Conservation (phyloP, 1,140 invertebrate species). For the Idris sp. region DNA sequence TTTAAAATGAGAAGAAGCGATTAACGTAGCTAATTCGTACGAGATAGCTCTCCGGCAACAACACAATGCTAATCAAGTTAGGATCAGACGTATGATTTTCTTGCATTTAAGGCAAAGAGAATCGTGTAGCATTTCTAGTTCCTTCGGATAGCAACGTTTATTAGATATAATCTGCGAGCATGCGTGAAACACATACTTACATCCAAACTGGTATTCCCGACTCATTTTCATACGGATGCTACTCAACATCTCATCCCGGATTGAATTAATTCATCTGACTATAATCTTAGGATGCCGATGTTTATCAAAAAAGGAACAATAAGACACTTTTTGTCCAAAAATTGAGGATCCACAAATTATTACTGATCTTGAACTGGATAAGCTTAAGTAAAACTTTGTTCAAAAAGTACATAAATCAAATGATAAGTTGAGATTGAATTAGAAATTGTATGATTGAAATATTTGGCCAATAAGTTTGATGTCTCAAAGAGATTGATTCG, state of each 20-base stretch:
- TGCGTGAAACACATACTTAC: slow-evolving; percentile 52
- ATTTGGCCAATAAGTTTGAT: slow-evolving; percentile 13
- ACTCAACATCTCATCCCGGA: slow-evolving; percentile 21
- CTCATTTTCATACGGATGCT: slow-evolving; percentile 46
- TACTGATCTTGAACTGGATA: no score
- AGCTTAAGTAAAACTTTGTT: no score
- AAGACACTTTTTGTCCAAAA: no score
- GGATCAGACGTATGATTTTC: slow-evolving; percentile 58
- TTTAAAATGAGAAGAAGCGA: slow-evolving; percentile 7
- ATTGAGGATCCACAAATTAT: no score
- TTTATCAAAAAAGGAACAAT: no score
- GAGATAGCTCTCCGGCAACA: slow-evolving; percentile 9
- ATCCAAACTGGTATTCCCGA: slow-evolving; percentile 54
- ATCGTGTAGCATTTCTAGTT: slow-evolving; percentile 42
- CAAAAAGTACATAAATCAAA: no score
- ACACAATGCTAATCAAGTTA: slow-evolving; percentile 58
- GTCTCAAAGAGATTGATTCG: slow-evolving; percentile 14
- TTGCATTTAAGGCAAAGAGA: slow-evolving; percentile 53
- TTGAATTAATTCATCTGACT: slow-evolving; percentile 57
- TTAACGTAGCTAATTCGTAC: slow-evolving; percentile 20
- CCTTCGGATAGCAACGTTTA: slow-evolving; percentile 46
- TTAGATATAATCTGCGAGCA: slow-evolving; percentile 57
- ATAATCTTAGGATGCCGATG: slow-evolving; percentile 30
- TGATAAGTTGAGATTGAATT: no score
- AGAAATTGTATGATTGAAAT: no score